Evolutionary conservation across 2,797 vertebrate genomes (phyloP).

Genomic region (Novumbra hubbsi): DNA sequence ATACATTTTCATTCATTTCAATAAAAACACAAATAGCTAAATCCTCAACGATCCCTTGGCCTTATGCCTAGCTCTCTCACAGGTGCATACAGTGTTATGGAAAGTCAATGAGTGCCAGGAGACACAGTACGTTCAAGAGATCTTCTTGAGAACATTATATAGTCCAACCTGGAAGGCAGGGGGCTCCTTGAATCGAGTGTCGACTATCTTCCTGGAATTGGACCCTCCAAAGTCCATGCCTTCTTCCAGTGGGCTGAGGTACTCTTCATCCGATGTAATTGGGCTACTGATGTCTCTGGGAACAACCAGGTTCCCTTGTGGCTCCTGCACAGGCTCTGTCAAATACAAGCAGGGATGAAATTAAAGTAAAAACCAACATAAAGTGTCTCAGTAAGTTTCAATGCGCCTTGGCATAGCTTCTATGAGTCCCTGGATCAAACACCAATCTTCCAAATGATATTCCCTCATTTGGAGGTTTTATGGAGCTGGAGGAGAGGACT

Average conservation of each 20-base stretch:
- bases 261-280: constrained; percentile 97
- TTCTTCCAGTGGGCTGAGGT: constrained; percentile 94
- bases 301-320: constrained; percentile 69
- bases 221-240: constrained; percentile 78
- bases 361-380: no score
- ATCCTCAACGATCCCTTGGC: neutral
- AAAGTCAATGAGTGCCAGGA: neutral
- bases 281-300: constrained; percentile 84
- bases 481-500: no score
- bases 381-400: no score
- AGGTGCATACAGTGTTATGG: neutral
- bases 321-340: constrained; percentile 72
- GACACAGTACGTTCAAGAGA: neutral
- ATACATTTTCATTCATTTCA: neutral
- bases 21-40: neutral
- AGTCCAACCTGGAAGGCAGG: constrained; percentile 89
- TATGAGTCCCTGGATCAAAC: no score
- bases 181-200: constrained; percentile 84
- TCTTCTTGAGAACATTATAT: neutral
- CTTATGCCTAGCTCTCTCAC: neutral
- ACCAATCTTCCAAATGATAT: no score
- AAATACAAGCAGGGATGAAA: constrained; percentile 19
- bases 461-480: no score
- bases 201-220: constrained; percentile 59
- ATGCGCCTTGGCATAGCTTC: no score